Evolutionary conservation across 2,797 vertebrate species (phyloP), one percentile per base, ranked within the genome.

Genomic region (Anas georgica): DNA sequence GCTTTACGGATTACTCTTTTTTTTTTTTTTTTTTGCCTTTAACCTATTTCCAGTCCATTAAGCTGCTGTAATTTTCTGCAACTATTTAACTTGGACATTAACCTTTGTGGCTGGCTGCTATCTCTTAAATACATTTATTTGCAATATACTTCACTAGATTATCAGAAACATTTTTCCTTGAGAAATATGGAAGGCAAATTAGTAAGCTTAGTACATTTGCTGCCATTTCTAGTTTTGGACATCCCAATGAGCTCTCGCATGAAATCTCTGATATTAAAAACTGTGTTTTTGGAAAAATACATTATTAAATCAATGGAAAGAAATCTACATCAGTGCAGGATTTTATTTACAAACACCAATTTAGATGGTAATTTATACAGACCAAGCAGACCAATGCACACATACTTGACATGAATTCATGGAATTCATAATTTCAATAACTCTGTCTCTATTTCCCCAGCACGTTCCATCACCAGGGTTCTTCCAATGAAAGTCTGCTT

Each of bases 31-130:
- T 21, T 66, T 66, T 88, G 21, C 29, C 52, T 81, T 79, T 55
- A 92, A 73, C 50, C 83, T 68, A 83, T 95, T 96, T 94, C 59
- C 75, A 91, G 88, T 64, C 73, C 90, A 96, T 74, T 97, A 95
- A 93, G 25, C 62, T 74, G 31, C 37, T 75, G 75, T 76, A 74
- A 56, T 89, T 93, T 88, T 82, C 89, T 84, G 74, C 50, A 85
- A 33, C 83, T 89, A 7, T 87, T 96, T 91, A 82, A 91, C 83
- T 92, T 87, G 63, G 39, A 78, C 13, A 70, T 93, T 95, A 94
- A 92, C 86, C 88, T 95, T 79, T 87, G 75, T 73, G 63, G 29
- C 88, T 80, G 77, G 52, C 46, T 56, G 60, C 74, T 88, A 28
- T 74, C 72, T 78, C 58, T 92, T 67, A 76, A 92, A 81, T 35